Base-by-base conservation (phyloP, 2,888 invertebrate genomes). In the Temnothorax rugatulus region DNA sequence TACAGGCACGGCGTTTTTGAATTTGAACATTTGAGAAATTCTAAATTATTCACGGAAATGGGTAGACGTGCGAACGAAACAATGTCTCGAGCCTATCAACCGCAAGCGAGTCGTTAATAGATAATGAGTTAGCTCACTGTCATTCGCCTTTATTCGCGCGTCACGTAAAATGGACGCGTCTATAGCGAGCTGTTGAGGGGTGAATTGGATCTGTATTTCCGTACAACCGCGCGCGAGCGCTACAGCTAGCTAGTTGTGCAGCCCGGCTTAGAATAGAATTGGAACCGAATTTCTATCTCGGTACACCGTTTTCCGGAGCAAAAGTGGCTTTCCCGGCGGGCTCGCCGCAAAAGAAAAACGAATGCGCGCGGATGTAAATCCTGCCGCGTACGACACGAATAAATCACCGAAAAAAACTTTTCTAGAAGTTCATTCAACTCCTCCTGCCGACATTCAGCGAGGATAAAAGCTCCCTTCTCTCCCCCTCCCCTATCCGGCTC, bases 341-440 rank as follows among this genome's bases (percentile, higher is more conserved):
- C 54, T 69, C 66, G 66, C 34, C 29, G 71, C 71, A 73, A 81
- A 79, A 79, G 57, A 18, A 57, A 79, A 81, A 59, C 57, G 57
- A 81, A 73, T 57, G 38, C 73, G 38, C 73, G n/a, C 74, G 79
- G 73, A 81, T 81, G 79, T 81, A 81, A 79, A 81, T 81, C 47
- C 57, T 52, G 44, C 59, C 59, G 25, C 64, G 73, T 73, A 79
- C 59, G 79, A 79, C 79, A 59, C 79, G 73, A 79, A 79, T 71
- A 79, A 79, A 73, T 79, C 79, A 79, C 79, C 59, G 73, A 71
- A 73, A 79, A 71, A 73, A 79, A 59, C 57, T 73, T 73, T 73
- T 71, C 47, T 47, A 47, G 13, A 47, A 79, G 79, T 79, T 79
- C 77, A 68, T 77, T 77, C 79, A 47, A 59, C 59, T 34, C 73